phyloP scores from a whole-genome alignment of 92 coral and sea anemone species.

The Epizoanthus rinbou region DNA sequence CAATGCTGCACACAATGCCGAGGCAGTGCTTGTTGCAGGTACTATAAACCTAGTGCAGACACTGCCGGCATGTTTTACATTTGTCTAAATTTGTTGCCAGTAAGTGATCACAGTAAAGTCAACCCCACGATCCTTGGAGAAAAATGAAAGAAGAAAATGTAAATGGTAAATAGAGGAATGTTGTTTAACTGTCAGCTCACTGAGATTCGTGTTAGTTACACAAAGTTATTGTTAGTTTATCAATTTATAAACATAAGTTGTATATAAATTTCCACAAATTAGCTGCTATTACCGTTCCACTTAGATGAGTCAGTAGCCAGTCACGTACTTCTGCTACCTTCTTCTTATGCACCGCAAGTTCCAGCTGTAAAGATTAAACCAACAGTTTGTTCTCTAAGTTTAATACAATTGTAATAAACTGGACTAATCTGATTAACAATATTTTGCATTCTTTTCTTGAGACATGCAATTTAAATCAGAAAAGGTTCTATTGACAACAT shows the following conservation, averaged over 20 bases:
- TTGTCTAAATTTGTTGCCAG: no score
- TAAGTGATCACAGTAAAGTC: no score
- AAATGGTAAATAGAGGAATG: no score
- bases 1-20: no score
- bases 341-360: conserved; percentile 97
- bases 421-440: background rate
- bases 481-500: no score
- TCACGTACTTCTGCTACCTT: conserved; percentile 94
- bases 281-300: conserved; percentile 61
- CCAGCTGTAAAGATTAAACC: conserved; percentile 51
- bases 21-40: no score
- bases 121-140: no score
- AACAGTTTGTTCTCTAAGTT: background rate
- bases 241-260: background rate
- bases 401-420: background rate
- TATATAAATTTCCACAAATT: background rate
- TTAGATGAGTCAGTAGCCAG: conserved; percentile 86
- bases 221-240: background rate
- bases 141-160: no score
- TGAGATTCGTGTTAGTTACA: no score
- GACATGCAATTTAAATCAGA: background rate
- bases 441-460: background rate
- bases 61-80: no score
- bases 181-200: no score
- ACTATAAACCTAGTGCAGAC: no score